Evolutionary conservation across 2,888 invertebrate genomes (phyloP).

Genomic region (Morpho deidamia): DNA sequence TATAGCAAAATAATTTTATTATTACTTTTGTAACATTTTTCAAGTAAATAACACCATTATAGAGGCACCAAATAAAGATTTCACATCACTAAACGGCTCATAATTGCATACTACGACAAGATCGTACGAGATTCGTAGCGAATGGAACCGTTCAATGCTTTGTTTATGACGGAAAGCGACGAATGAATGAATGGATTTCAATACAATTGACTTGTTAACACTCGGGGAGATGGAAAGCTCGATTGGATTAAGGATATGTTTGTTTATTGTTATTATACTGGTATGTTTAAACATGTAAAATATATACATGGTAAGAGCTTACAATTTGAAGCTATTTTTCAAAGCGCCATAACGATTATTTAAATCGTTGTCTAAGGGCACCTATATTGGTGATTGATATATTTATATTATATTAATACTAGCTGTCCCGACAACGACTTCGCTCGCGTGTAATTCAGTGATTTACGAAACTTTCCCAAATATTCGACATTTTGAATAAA

Average conservation of each 20-base stretch:
- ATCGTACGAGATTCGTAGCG: conserved; percentile 20
- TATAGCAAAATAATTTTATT: too few relatives aligned
- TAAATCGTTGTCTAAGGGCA: too few relatives aligned
- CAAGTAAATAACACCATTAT: conserved; percentile 8
- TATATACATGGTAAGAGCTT: too few relatives aligned
- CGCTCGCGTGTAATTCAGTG: too few relatives aligned
- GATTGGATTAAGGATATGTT: conserved; percentile 13
- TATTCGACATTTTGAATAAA: too few relatives aligned
- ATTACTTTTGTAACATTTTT: too few relatives aligned
- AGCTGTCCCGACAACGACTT: too few relatives aligned
- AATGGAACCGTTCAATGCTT: conserved; percentile 30
- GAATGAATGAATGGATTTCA: conserved; percentile 39
- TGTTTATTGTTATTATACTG: conserved; percentile 10
- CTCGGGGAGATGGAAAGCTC: conserved; percentile 28
- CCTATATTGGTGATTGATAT: too few relatives aligned
- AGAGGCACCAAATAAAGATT: conserved; percentile 11
- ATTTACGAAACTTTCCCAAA: too few relatives aligned
- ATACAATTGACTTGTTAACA: conserved; percentile 56
- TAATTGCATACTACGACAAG: conserved; percentile 27
- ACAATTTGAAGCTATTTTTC: too few relatives aligned
- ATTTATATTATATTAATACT: too few relatives aligned
- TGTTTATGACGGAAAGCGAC: conserved; percentile 32
- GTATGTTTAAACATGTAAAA: neutral
- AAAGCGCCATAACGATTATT: too few relatives aligned
- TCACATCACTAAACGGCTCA: conserved; percentile 20